These are phyloP conservation scores for Papilio machaon DNA, from an alignment of 1,140 invertebrate species.

Conservation along the genomic window DNA sequence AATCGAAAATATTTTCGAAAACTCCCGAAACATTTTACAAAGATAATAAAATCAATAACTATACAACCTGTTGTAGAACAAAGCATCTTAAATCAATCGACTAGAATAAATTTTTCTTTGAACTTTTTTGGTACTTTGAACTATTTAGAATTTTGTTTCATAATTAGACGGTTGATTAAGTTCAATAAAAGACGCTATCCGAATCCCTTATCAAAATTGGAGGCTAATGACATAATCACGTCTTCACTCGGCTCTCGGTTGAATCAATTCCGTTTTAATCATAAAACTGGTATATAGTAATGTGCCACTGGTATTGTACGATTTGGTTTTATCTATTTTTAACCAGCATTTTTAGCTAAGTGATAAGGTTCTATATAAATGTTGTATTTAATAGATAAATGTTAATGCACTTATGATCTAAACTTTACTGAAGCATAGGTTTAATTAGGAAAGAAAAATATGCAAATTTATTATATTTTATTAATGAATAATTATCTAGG, in stretches of 20 bases:
- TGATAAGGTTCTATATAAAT: conserved; percentile 29
- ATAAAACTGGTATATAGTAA: conserved; percentile 44
- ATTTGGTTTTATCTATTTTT: conserved; percentile 36
- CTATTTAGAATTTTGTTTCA: conserved; percentile 13
- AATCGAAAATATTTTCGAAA: background rate
- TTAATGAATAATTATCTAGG: background rate
- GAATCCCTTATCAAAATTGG: conserved; percentile 44
- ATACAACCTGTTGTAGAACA: background rate
- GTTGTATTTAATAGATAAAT: conserved; percentile 17
- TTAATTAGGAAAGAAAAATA: no score
- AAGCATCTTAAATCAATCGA: background rate
- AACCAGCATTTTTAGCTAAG: conserved; percentile 36
- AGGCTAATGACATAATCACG: conserved; percentile 47
- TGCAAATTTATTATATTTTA: background rate
- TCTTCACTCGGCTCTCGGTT: conserved; percentile 34
- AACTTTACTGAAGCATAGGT: background rate
- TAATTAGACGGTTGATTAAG: conserved; percentile 25
- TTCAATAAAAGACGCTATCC: conserved; percentile 23
- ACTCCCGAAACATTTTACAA: background rate
- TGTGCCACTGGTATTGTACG: conserved; percentile 24
- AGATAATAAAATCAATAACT: background rate
- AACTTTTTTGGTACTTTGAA: background rate
- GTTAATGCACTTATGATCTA: background rate
- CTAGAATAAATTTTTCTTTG: background rate
- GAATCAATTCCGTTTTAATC: conserved; percentile 49